These are phyloP conservation scores for Meganola albula DNA, from an alignment of 2,888 invertebrate species.

Conservation along the genomic window DNA sequence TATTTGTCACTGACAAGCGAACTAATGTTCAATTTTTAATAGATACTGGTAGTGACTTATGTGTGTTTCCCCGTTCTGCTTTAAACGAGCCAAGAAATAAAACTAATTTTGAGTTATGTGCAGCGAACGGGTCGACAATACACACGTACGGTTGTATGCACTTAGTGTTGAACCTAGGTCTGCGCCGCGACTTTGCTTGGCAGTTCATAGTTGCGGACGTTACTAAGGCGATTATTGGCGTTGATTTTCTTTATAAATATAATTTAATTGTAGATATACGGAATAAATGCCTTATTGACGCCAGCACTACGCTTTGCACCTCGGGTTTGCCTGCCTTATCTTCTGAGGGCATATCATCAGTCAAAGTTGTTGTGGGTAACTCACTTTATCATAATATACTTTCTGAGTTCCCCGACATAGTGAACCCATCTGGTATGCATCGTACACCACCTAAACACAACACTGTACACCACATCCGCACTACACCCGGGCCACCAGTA, in stretches of 20 bases:
- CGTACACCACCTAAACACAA: constrained; percentile 9
- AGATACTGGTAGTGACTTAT: too few relatives aligned
- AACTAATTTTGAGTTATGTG: neutral
- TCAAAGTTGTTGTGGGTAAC: constrained; percentile 8
- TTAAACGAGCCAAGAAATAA: neutral
- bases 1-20: constrained; percentile 3
- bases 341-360: constrained; percentile 3
- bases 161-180: constrained; percentile 5
- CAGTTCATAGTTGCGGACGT: constrained; percentile 7
- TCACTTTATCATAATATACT: constrained; percentile 11
- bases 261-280: constrained; percentile 3
- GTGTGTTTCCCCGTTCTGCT: neutral
- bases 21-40: constrained; percentile 1
- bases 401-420: constrained; percentile 14
- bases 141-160: constrained; percentile 6
- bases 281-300: constrained; percentile 20
- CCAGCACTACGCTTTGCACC: constrained; percentile 8
- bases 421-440: constrained; percentile 6
- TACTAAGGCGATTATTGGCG: constrained; percentile 8
- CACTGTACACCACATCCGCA: constrained; percentile 20
- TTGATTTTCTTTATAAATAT: constrained; percentile 6
- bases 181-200: constrained; percentile 6
- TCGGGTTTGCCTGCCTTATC: constrained; percentile 7
- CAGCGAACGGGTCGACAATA: constrained; percentile 6
- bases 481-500: constrained; percentile 15